phyloP scores from a whole-genome alignment of 2,113 vertebrate species.

The Fulmarus glacialis region DNA sequence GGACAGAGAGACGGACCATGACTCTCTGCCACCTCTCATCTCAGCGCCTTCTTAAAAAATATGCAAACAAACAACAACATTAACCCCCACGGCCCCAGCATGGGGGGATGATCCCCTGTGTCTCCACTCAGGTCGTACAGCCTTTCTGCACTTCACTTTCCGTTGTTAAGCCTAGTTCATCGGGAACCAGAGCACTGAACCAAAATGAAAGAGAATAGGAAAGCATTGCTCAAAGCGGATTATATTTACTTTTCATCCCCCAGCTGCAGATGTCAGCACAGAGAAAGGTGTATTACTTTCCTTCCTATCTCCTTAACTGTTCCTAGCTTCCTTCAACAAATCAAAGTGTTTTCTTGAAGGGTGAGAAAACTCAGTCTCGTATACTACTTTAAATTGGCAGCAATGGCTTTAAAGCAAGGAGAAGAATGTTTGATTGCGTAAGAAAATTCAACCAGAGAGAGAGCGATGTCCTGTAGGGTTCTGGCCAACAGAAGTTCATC shows the following conservation, averaged over 20 bases:
- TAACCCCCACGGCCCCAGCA: not conserved
- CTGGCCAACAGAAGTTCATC: not conserved
- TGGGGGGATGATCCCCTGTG: rapidly evolving
- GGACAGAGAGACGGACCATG: not conserved
- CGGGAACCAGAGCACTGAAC: not conserved
- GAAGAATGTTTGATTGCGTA: not conserved
- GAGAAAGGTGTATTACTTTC: not conserved
- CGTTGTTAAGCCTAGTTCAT: rapidly evolving
- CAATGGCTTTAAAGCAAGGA: not conserved
- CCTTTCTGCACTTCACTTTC: not conserved
- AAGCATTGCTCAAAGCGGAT: not conserved
- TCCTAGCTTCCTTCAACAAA: constrained; percentile 15
- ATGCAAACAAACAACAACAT: not conserved
- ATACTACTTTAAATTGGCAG: constrained; percentile 11
- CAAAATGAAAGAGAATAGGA: not conserved
- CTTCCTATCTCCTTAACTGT: not conserved
- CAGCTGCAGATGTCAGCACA: not conserved
- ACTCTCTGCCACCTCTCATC: not conserved
- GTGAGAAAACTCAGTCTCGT: not conserved
- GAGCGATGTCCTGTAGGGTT: not conserved
- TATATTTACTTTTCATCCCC: not conserved
- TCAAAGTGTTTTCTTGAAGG: constrained; percentile 21
- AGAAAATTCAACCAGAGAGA: not conserved
- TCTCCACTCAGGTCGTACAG: not conserved
- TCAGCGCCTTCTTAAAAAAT: not conserved